These are phyloP conservation scores for Lates calcarifer DNA, from an alignment of 2,113 vertebrate genomes.

Conservation along the genomic window DNA sequence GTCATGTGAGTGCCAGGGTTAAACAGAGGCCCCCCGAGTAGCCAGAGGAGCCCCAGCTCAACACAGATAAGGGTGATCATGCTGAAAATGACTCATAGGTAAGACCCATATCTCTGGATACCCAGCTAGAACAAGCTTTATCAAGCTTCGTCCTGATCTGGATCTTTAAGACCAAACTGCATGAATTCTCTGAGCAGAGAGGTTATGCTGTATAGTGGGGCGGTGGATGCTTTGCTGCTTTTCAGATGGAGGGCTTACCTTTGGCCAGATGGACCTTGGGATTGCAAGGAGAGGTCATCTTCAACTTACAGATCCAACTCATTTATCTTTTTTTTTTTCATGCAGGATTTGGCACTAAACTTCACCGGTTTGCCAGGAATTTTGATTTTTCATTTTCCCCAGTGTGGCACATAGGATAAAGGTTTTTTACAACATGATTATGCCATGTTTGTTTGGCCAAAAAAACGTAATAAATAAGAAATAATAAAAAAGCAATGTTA, in stretches of 20 bases:
- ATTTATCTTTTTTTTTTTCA: conserved; percentile 53
- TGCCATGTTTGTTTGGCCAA: conserved; percentile 50
- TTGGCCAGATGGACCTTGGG: conserved; percentile 52
- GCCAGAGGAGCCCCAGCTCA: conserved; percentile 80
- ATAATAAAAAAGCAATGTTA: conserved; percentile 21
- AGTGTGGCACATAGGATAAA: conserved; percentile 50
- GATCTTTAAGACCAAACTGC: conserved; percentile 84
- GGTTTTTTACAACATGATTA: conserved; percentile 33
- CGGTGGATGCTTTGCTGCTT: conserved; percentile 62
- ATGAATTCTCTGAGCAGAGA: conserved; percentile 76
- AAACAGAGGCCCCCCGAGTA: conserved; percentile 76
- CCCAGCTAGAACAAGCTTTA: conserved; percentile 85
- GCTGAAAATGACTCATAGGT: conserved; percentile 87
- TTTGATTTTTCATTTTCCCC: conserved; percentile 47
- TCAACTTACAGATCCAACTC: conserved; percentile 46
- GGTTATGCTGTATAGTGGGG: conserved; percentile 67
- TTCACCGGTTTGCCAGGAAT: conserved; percentile 33
- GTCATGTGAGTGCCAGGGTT: conserved; percentile 73
- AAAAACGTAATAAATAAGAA: conserved; percentile 18
- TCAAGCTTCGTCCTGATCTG: conserved; percentile 79
- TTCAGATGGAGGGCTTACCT: conserved; percentile 71
- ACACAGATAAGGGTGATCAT: conserved; percentile 86
- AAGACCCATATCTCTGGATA: conserved; percentile 85
- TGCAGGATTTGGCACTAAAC: conserved; percentile 40
- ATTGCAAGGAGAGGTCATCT: conserved; percentile 63